A percentile compares a stretch with the other conserved stretches of the same genome.
Conservation (phyloP, 2,113 vertebrate genomes). For the Tetraodon nigroviridis region DNA sequence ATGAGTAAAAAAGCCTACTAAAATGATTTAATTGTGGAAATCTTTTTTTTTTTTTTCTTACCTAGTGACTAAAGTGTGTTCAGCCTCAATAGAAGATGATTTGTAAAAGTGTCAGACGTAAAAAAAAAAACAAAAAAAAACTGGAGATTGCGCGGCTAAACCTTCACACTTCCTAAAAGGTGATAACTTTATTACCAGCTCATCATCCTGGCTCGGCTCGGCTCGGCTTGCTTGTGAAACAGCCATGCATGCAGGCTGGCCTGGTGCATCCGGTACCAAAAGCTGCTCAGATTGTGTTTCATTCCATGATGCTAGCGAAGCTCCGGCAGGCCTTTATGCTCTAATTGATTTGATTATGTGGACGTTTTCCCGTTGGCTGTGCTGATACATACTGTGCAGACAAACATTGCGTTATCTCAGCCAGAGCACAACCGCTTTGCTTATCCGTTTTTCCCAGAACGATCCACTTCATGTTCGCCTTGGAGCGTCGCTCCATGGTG, state of each 20-base stretch:
- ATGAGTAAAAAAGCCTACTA: too few species aligned
- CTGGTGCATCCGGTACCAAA: too few species aligned
- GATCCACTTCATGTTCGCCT: constrained; percentile 43
- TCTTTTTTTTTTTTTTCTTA: too few species aligned
- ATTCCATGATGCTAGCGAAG: constrained; percentile 7
- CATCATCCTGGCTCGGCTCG: too few species aligned
- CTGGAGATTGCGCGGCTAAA: background rate
- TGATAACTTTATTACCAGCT: too few species aligned
- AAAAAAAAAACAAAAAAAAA: background rate
- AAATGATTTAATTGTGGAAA: too few species aligned
- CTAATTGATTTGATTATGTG: constrained; percentile 67
- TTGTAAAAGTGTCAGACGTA: background rate
- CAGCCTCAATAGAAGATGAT: too few species aligned
- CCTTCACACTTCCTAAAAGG: too few species aligned
- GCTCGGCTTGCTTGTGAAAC: too few species aligned
- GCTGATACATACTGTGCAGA: constrained; percentile 28
- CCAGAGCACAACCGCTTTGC: constrained; percentile 25
- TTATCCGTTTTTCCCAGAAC: constrained; percentile 51
- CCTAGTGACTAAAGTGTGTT: too few species aligned
- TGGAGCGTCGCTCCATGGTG: constrained; percentile 27
- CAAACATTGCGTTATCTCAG: constrained; percentile 36
- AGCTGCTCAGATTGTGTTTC: constrained; percentile 10
- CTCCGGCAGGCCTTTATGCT: constrained; percentile 55
- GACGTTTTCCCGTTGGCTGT: constrained; percentile 46
- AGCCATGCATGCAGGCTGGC: too few species aligned